These are phyloP conservation scores for Pardosa pseudoannulata DNA, from an alignment of 2,888 invertebrate genomes.

Conservation along the genomic window DNA sequence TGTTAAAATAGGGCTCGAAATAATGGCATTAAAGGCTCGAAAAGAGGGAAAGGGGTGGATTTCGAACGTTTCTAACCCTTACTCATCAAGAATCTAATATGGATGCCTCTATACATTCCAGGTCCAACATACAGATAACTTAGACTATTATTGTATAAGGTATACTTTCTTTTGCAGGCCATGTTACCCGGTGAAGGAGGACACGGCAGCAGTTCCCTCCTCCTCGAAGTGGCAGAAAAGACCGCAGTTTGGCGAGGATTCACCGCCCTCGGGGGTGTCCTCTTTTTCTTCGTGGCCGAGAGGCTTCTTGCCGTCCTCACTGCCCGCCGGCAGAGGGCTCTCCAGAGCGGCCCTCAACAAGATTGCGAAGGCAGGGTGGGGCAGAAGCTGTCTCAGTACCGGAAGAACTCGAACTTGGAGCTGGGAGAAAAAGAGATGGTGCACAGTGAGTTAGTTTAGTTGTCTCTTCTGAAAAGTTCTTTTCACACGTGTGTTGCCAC, in stretches of 20 bases:
- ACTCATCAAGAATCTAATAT: no score
- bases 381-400: slow-evolving; percentile 64
- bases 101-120: no score
- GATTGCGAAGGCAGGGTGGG: slow-evolving; percentile 35
- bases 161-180: slow-evolving; percentile 26
- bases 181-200: slow-evolving; percentile 73
- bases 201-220: slow-evolving; percentile 76
- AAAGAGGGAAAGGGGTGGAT: no score
- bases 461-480: no score
- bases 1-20: no score
- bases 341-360: neutral
- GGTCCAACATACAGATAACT: no score
- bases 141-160: no score
- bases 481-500: no score
- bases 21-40: no score
- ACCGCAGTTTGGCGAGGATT: slow-evolving; percentile 91
- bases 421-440: slow-evolving; percentile 70
- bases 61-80: no score
- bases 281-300: slow-evolving; percentile 87
- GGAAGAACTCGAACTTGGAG: slow-evolving; percentile 38
- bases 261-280: slow-evolving; percentile 87
- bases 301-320: slow-evolving; percentile 33
- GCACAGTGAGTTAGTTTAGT: slow-evolving; percentile 64
- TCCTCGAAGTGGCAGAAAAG: slow-evolving; percentile 80
- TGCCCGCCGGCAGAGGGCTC: slow-evolving; percentile 31